Evolutionary conservation across 1,140 invertebrate genomes (phyloP).

Genomic region (Charaxes varanes): DNA sequence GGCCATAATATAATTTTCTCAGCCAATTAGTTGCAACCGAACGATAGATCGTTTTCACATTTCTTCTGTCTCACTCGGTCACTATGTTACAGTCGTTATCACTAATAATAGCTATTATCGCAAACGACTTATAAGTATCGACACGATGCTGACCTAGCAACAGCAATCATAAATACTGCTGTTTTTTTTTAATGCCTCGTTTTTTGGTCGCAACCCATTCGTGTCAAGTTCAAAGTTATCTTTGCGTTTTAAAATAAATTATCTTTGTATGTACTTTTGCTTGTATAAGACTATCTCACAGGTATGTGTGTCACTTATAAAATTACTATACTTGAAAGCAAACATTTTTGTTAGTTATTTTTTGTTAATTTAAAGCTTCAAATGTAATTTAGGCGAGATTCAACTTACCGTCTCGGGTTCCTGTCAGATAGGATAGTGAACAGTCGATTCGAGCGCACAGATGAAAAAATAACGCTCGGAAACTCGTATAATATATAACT

Average conservation of each 20-base stretch:
- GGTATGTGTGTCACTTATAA: too few species aligned
- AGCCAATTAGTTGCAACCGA: constrained; percentile 3
- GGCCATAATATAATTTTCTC: neutral
- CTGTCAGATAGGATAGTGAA: neutral
- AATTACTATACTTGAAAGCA: too few species aligned
- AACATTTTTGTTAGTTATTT: too few species aligned
- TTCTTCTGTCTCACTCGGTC: constrained; percentile 13
- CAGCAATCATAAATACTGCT: constrained; percentile 5
- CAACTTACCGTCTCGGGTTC: neutral
- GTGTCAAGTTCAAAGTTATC: too few species aligned
- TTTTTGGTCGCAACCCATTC: too few species aligned
- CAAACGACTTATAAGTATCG: constrained; percentile 18
- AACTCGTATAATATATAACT: constrained; percentile 3
- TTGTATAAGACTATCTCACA: too few species aligned
- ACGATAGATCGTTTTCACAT: constrained; percentile 4
- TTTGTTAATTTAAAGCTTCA: neutral
- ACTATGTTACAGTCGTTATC: constrained; percentile 11
- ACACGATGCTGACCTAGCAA: constrained; percentile 18
- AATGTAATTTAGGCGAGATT: neutral
- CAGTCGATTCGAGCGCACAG: neutral
- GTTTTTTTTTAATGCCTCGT: too few species aligned
- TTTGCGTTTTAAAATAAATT: neutral
- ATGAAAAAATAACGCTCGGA: constrained; percentile 1
- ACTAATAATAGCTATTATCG: constrained; percentile 18
- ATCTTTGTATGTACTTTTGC: too few species aligned